Conservation (phyloP, 2,888 invertebrate species). For the Cataglyphis cursor region DNA sequence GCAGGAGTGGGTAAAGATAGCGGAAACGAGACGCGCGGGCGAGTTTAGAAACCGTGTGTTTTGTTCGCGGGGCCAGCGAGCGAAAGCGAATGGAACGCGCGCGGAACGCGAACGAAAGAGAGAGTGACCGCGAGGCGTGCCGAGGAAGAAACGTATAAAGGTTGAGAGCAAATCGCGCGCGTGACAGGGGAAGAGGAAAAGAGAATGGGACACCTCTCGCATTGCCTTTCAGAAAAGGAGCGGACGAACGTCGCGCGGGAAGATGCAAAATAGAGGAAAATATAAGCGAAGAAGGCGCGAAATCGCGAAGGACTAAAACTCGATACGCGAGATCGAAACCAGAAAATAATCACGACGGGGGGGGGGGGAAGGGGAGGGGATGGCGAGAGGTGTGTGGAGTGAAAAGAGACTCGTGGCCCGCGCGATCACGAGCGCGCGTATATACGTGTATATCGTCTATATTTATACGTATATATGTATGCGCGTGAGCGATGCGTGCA, state of each 20-base stretch:
- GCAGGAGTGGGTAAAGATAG: conserved; percentile 21
- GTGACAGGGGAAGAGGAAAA: background rate
- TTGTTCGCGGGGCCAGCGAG: conserved; percentile 23
- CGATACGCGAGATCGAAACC: background rate
- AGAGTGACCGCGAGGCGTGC: conserved; percentile 67
- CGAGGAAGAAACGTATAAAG: conserved; percentile 56
- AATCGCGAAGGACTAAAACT: background rate
- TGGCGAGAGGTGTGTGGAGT: background rate
- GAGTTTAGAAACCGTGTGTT: conserved; percentile 53
- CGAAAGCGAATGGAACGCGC: conserved; percentile 58
- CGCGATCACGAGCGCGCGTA: background rate
- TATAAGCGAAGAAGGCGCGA: background rate
- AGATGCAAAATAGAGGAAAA: background rate
- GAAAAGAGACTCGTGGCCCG: conserved; percentile 53
- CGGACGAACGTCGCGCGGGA: background rate
- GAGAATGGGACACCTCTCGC: background rate
- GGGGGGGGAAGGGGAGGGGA: background rate
- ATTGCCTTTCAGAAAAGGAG: background rate
- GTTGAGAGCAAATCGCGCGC: conserved; percentile 21
- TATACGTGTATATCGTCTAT: conserved; percentile 14
- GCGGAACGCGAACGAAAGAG: conserved; percentile 75
- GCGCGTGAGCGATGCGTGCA: conserved; percentile 59
- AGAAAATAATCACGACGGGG: background rate
- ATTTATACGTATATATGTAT: conserved; percentile 64
- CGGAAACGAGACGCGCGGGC: conserved; percentile 45